Base-by-base conservation (phyloP, 2,113 vertebrate genomes). In the Tragelaphus buxtoni region DNA sequence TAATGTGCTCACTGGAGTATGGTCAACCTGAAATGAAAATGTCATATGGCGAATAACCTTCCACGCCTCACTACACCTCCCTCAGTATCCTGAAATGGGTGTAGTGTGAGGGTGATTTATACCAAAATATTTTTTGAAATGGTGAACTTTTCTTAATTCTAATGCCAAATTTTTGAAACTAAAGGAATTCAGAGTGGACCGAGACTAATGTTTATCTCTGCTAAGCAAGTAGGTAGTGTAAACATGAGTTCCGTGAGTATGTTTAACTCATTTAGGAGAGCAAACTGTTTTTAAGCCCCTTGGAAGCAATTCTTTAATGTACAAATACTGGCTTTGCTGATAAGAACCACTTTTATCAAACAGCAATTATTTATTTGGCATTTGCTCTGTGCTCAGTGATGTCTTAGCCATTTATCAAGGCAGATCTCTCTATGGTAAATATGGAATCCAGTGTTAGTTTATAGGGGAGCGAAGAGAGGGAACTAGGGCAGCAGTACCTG, bases 231-330 rank as follows among this genome's bases (percentile, higher is more conserved):
- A 77, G 53, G 39, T 79, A 96, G 45, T 97, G 96, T 97, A 96
- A 97, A 96, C 90, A 97, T 82, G 72, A 86, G 94, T 97, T 97
- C 90, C n/a, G 26, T 90, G 69, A 61, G 56, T 77, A 94, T 98
- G 81, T 96, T 97, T 97, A 96, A 97, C 96, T 96, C 92, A 98
- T 97, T 97, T 95, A 96, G 96, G 80, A 97, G 92, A 97, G 56
- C 92, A 97, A 97, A 97, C 94, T 94, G 47, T 92, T 92, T 97
- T 94, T 85, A 93, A 97, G 87, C n/a, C 81, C 91, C 69, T 61
- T 92, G 96, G 90, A 97, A 92, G n/a, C 60, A 72, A 81, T 92
- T 96, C 55, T 96, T 97, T 84, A 94, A 65, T 11, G 22, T 96
- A 82, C 85, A 94, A 98, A 98, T 97, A 94, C 90, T 94, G 84